These are phyloP conservation scores for Drosophila albomicans DNA, from an alignment of 1,140 invertebrate species.

Conservation along the genomic window DNA sequence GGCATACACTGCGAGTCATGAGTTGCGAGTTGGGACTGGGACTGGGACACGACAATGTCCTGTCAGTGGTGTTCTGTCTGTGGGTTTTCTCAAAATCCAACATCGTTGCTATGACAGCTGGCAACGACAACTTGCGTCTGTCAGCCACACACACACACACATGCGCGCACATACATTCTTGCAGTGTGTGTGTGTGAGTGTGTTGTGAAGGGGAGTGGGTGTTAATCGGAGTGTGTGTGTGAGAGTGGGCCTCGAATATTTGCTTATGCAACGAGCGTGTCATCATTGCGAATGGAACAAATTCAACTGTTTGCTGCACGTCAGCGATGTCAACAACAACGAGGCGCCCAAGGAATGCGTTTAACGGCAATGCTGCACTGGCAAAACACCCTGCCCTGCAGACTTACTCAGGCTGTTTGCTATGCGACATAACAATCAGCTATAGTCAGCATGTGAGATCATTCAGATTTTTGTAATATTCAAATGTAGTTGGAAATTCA, in stretches of 20 bases:
- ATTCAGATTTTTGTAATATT: too few species aligned
- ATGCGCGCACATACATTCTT: neutral
- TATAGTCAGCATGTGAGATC: too few species aligned
- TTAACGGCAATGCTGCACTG: neutral
- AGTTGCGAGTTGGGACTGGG: slow-evolving; percentile 4
- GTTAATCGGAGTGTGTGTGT: slow-evolving; percentile 1
- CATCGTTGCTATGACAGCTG: slow-evolving; percentile 62
- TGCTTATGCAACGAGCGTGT: slow-evolving; percentile 81
- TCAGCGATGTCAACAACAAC: slow-evolving; percentile 50
- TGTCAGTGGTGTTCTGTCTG: slow-evolving; percentile 50
- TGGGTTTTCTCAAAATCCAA: slow-evolving; percentile 50
- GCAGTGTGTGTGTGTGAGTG: slow-evolving; percentile 13
- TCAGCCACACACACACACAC: slow-evolving; percentile 3
- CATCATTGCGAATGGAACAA: slow-evolving; percentile 75
- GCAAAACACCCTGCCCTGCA: neutral
- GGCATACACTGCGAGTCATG: neutral
- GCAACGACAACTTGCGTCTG: slow-evolving; percentile 62
- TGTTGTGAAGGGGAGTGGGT: too few species aligned
- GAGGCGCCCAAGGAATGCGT: slow-evolving; percentile 6
- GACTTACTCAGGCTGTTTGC: neutral
- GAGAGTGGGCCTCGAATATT: slow-evolving; percentile 55
- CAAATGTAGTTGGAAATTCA: too few species aligned
- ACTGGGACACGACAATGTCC: slow-evolving; percentile 53
- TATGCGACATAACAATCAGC: neutral
- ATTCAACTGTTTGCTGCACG: slow-evolving; percentile 68